phyloP scores from a whole-genome alignment of 2,797 vertebrate species.

The Xiphophorus birchmanni region DNA sequence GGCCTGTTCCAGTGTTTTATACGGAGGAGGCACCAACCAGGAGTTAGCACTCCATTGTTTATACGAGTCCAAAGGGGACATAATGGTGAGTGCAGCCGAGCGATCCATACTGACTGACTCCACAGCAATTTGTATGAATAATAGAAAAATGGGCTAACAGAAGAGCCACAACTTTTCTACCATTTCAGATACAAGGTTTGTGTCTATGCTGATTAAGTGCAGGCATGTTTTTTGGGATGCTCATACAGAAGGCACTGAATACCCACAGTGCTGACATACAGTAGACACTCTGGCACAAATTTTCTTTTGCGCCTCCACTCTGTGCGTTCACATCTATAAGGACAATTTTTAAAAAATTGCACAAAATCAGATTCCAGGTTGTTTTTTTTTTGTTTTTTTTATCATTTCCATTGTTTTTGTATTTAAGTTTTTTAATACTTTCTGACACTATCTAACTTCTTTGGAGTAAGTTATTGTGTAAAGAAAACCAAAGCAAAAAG shows the following conservation, averaged over 20 bases:
- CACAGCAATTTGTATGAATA: conserved; percentile 15
- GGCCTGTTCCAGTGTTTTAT: conserved; percentile 94
- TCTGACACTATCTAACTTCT: background rate
- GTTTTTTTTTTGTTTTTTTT: background rate
- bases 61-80: conserved; percentile 89
- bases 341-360: background rate
- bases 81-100: conserved; percentile 87
- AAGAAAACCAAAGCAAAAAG: background rate
- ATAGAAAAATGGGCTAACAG: conserved; percentile 3
- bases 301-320: too few relatives aligned
- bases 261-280: background rate
- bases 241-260: too few relatives aligned
- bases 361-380: background rate
- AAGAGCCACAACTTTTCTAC: conserved; percentile 3
- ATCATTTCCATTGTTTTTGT: background rate
- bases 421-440: background rate
- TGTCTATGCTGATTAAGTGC: background rate
- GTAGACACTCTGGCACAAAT: background rate
- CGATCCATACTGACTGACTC: conserved; percentile 18
- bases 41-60: conserved; percentile 94
- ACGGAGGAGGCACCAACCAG: conserved; percentile 95
- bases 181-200: background rate
- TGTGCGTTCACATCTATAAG: background rate
- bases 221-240: background rate
- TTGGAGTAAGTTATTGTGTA: background rate